Conservation (phyloP, 64 coral and sea anemone species). For the Montipora efflorescens region DNA sequence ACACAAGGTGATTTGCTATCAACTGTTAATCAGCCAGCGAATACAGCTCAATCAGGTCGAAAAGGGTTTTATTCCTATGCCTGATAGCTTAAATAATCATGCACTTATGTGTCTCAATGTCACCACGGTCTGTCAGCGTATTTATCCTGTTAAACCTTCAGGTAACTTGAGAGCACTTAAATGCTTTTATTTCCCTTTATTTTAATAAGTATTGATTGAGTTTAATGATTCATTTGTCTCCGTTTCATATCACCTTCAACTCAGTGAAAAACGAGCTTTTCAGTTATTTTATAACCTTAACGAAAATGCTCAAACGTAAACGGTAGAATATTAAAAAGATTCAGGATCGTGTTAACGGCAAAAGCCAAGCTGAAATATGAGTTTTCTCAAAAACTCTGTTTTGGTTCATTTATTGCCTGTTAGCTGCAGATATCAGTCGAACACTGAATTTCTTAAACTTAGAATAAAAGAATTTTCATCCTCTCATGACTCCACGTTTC, state of each 20-base stretch:
- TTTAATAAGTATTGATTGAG: constrained; percentile 21
- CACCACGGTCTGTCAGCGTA: not conserved
- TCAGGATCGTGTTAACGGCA: too few relatives aligned
- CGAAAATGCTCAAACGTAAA: too few relatives aligned
- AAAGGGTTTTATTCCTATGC: not conserved
- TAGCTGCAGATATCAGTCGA: too few relatives aligned
- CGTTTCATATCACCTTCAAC: not conserved
- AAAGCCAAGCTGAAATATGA: too few relatives aligned
- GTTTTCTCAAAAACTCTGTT: too few relatives aligned
- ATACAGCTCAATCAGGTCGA: not conserved
- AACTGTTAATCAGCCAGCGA: not conserved
- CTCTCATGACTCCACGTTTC: too few relatives aligned
- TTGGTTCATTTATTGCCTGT: too few relatives aligned
- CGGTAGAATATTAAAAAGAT: too few relatives aligned
- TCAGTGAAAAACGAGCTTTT: too few relatives aligned
- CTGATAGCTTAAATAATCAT: not conserved
- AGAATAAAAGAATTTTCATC: too few relatives aligned
- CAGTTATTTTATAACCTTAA: too few relatives aligned
- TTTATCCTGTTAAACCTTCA: constrained; percentile 17
- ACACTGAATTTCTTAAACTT: too few relatives aligned
- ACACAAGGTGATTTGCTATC: not conserved
- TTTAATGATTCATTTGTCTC: not conserved
- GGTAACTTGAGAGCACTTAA: constrained; percentile 29
- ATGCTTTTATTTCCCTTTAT: constrained; percentile 2
- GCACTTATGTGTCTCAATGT: not conserved